These are phyloP conservation scores for Collichthys lucidus DNA, from an alignment of 2,113 vertebrate genomes.

Conservation along the genomic window DNA sequence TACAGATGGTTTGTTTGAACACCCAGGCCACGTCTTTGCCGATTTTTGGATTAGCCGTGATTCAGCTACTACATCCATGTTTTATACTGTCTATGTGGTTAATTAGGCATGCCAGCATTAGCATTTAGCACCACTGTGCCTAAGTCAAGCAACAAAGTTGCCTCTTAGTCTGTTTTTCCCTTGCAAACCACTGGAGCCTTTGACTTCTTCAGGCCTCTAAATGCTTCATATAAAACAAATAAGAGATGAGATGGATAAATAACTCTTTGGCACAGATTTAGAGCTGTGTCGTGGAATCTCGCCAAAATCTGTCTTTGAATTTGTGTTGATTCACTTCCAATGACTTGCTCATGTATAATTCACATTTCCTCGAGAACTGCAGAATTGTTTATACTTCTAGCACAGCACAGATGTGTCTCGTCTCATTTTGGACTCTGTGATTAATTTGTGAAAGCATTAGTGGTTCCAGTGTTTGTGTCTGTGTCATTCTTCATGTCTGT, in stretches of 20 bases:
- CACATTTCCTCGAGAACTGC: neutral
- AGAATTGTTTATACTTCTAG: neutral
- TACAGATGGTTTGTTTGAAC: too few species aligned
- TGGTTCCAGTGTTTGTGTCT: conserved; percentile 16
- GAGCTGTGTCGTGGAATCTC: too few species aligned
- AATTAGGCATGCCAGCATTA: too few species aligned
- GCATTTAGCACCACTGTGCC: too few species aligned
- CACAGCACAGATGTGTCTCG: neutral
- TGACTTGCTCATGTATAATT: neutral
- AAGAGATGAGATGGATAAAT: neutral
- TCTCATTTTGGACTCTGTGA: neutral
- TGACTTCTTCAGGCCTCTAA: neutral
- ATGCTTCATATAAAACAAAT: neutral
- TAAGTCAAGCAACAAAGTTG: neutral
- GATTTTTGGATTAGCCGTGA: too few species aligned
- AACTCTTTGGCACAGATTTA: neutral
- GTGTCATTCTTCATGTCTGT: conserved; percentile 16
- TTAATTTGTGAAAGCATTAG: conserved; percentile 19
- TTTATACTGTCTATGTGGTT: too few species aligned
- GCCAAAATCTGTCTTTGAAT: neutral
- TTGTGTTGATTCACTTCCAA: neutral
- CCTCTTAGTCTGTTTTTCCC: neutral
- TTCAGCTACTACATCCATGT: too few species aligned
- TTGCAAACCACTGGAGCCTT: neutral
- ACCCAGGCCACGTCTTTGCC: too few species aligned